A percentile compares a stretch with the other conserved stretches of the same genome.
Evolutionary conservation across 2,888 invertebrate genomes (phyloP).

Genomic region (Ditula angustiorana): DNA sequence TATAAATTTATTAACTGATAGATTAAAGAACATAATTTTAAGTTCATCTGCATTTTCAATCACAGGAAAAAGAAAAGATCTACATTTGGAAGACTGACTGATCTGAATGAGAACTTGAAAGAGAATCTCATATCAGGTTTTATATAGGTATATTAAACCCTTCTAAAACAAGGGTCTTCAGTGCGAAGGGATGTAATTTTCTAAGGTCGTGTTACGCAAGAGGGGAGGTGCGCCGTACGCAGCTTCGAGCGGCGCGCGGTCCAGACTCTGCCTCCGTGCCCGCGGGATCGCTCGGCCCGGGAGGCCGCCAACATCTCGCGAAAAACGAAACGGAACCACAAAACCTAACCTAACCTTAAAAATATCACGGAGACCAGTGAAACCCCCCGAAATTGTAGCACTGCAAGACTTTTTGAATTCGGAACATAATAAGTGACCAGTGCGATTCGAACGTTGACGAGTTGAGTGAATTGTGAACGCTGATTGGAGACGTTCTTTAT

Average conservation of each 20-base stretch:
- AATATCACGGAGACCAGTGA: slow-evolving; percentile 8
- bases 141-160: background rate
- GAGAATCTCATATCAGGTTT: no score
- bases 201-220: slow-evolving; percentile 75
- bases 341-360: slow-evolving; percentile 30
- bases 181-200: background rate
- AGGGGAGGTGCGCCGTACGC: slow-evolving; percentile 72
- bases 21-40: no score
- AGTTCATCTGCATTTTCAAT: background rate
- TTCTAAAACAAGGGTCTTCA: background rate
- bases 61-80: no score
- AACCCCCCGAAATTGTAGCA: slow-evolving; percentile 1
- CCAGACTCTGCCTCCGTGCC: slow-evolving; percentile 77
- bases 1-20: background rate
- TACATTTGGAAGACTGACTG: no score
- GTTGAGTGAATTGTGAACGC: slow-evolving; percentile 23
- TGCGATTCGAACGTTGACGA: slow-evolving; percentile 46
- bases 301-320: slow-evolving; percentile 37
- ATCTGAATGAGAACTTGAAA: no score
- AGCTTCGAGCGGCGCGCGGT: slow-evolving; percentile 71
- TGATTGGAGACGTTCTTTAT: slow-evolving; percentile 19
- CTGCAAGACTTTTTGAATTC: slow-evolving; percentile 55
- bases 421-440: slow-evolving; percentile 57
- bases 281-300: slow-evolving; percentile 68
- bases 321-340: slow-evolving; percentile 1